Evolutionary conservation across 2,113 vertebrate genomes (phyloP), one percentile per base, ranked within the genome.

Genomic region (Carassius gibelio): DNA sequence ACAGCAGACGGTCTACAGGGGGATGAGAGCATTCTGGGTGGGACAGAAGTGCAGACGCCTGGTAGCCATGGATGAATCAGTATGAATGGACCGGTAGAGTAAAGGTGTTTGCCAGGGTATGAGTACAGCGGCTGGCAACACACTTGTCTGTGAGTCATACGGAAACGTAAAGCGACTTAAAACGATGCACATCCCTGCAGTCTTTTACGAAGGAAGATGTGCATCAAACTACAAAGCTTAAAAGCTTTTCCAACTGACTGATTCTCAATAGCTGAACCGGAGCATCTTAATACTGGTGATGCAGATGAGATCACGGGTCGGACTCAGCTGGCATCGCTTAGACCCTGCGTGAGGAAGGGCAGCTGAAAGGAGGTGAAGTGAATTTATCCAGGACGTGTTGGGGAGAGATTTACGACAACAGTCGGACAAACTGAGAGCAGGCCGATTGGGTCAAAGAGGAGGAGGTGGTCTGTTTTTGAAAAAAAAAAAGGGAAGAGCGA

Each of bases 261-360:
- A 72, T 72, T 72, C 19, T 42, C 69, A 3, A 72, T 42, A 21
- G 36, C 36, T 36, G 10, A 71, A 42, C 36, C 14, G 21, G 36
- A 62, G 57, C 77, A 42, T 62, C 76, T 45, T 62, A 21, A 45
- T 23, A 59, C 9, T 6, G 76, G 9, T 61, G 55, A 78, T 61
- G 34, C 57, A 42, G 42, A 75, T 61, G 8, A 61, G 26, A 57
- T 77, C 75, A 57, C 23, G 3, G 75, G 71, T 78, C 34, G 3
- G 57, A 62, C 76, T 78, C 90, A 90, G 88, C 88, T 90, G 89
- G 89, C 68, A 86, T 81, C 50, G 75, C 84, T 91, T 90, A 91
- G 26, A 77, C 77, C 62, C 68, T 87, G 82, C 71, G 83, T 88
- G 89, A 81, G 75, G 83, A 88, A 76, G 81, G 45, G 50, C 72